Conservation (phyloP, 1,140 invertebrate genomes). For the Ceratosolen fusciceps region DNA sequence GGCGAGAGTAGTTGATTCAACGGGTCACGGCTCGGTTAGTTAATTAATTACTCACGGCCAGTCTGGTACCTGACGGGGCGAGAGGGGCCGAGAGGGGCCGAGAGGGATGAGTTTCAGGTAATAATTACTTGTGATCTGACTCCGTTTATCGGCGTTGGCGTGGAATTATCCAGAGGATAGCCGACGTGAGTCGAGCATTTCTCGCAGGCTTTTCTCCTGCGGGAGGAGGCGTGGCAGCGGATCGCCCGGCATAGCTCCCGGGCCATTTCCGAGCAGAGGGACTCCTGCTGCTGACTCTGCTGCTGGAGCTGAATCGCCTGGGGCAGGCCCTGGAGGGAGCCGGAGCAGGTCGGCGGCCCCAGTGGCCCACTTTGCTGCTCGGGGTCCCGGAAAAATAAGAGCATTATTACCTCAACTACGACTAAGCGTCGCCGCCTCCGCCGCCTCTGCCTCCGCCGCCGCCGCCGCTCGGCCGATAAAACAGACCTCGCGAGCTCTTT, state of each 20-base stretch:
- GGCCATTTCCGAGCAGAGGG: slow-evolving; percentile 86
- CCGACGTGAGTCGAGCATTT: slow-evolving; percentile 75
- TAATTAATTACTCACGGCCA: too few species aligned
- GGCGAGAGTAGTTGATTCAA: too few species aligned
- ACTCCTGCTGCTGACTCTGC: slow-evolving; percentile 74
- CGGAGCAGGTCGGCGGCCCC: slow-evolving; percentile 61
- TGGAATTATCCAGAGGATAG: slow-evolving; percentile 68
- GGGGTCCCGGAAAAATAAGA: too few species aligned
- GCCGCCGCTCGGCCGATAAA: too few species aligned
- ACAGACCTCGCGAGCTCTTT: too few species aligned
- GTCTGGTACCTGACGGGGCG: too few species aligned
- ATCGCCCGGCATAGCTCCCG: slow-evolving; percentile 85
- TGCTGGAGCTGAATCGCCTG: slow-evolving; percentile 62
- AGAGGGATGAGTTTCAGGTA: too few species aligned
- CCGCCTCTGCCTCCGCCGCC: too few species aligned
- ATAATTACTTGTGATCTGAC: slow-evolving; percentile 63
- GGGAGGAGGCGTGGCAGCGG: slow-evolving; percentile 78
- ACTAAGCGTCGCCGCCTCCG: too few species aligned
- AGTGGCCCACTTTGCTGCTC: slow-evolving; percentile 53
- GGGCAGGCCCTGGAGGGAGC: slow-evolving; percentile 67
- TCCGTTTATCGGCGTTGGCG: slow-evolving; percentile 67
- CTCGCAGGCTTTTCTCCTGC: slow-evolving; percentile 78
- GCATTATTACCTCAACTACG: too few species aligned
- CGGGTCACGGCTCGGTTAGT: too few species aligned
- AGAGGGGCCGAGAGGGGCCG: too few species aligned